These are phyloP conservation scores for Meloidogyne chitwoodi DNA, from an alignment of 1,140 invertebrate species.

Conservation along the genomic window DNA sequence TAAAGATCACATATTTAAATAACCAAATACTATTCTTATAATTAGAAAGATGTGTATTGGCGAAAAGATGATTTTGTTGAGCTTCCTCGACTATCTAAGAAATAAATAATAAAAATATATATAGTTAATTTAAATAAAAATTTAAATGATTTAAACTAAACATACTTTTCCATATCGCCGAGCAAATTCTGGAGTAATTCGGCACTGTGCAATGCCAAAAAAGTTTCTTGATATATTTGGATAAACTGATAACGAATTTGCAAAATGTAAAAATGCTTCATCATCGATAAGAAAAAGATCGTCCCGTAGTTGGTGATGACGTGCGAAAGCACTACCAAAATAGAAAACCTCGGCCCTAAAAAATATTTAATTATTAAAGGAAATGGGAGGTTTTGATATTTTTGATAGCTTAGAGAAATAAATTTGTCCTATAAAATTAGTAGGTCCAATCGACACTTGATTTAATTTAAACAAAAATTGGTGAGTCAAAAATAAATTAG, in stretches of 20 bases:
- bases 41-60: neutral
- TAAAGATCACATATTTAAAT: neutral
- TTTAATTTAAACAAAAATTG: no score
- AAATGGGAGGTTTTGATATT: neutral
- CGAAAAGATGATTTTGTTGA: neutral
- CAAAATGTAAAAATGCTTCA: conserved; percentile 15
- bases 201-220: conserved; percentile 21
- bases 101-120: neutral
- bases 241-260: neutral
- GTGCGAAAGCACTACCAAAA: neutral
- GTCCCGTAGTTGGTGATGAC: neutral
- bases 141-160: neutral
- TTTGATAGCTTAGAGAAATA: no score
- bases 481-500: no score
- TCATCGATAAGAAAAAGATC: conserved; percentile 12
- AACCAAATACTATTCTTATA: neutral
- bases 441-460: no score
- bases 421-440: no score
- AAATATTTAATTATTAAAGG: neutral
- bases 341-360: conserved; percentile 14
- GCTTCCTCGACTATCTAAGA: neutral
- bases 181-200: neutral
- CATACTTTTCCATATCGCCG: conserved; percentile 11
- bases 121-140: no score
- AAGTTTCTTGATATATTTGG: neutral